Evolutionary conservation across 2,797 vertebrate genomes (phyloP).

Genomic region (Gila robusta): DNA sequence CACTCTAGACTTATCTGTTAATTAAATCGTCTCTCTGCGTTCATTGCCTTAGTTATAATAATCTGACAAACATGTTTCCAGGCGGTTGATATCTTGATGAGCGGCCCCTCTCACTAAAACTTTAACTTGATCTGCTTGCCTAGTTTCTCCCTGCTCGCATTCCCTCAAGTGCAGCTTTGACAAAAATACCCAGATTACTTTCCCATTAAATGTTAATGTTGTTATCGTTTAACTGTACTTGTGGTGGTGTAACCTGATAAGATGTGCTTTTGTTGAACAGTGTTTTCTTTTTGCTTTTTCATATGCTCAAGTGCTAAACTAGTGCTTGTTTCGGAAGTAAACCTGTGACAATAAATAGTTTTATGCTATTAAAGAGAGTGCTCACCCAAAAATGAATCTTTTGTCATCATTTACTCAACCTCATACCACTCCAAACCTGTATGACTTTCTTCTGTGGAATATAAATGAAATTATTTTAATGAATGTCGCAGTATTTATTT

Average conservation of each 20-base stretch:
- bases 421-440: not conserved
- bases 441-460: not conserved
- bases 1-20: conserved; percentile 42
- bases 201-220: conserved; percentile 25
- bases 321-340: not conserved
- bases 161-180: conserved; percentile 12
- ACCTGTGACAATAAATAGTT: not conserved
- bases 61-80: conserved; percentile 56
- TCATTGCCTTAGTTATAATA: conserved; percentile 24
- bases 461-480: not conserved
- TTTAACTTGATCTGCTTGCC: conserved; percentile 45
- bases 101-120: conserved; percentile 12
- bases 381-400: not conserved
- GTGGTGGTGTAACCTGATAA: conserved; percentile 6
- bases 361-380: not conserved
- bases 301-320: conserved; percentile 13
- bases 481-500: too few relatives aligned
- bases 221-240: conserved; percentile 3
- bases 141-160: conserved; percentile 19
- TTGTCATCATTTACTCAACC: not conserved
- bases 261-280: not conserved
- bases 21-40: conserved; percentile 50
- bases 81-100: conserved; percentile 68
- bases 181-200: conserved; percentile 23
- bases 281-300: not conserved